Evolutionary conservation across 2,113 vertebrate genomes (phyloP), one percentile per base, ranked within the genome.

Genomic region (Vidua macroura): DNA sequence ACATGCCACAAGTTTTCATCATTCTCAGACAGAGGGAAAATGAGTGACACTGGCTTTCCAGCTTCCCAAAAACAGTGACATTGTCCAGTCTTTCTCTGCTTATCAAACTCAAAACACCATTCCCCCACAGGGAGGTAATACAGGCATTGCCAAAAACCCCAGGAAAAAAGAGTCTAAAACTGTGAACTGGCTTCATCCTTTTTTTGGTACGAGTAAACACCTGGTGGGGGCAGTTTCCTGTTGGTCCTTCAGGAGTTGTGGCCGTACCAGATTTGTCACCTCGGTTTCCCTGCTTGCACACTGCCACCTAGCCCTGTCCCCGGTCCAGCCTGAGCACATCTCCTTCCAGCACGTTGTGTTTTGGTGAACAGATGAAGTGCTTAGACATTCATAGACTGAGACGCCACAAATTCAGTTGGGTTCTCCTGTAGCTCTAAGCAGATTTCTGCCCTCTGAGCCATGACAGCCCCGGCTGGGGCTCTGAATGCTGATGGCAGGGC

Each of bases 351-450:
- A 91, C 88, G 44, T 63, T 93, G 94, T 97, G 81, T 95, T 91
- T 68, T 75, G 86, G 79, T 83, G 96, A 98, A 95, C 98, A 98
- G 97, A 98, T 98, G 97, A 98, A 98, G 97, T 97, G 98, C 97
- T 98, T 98, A 98, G 96, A 83, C 97, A 98, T 98, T 98, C 98
- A 98, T 98, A 98, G 98, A 98, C 98, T 98, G 98, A 98, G 98
- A 98, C 98, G 63, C 96, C 85, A 77, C 81, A 97, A 98, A 98
- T 98, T 98, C 97, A 98, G 97, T 96, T 97, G 98, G 98, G 98
- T 95, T 98, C 98, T 98, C 84, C 89, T 91, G 81, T 87, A 97
- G 95, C 98, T 96, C 98, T 95, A 92, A 98, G 98, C 98, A 98
- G 98, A 98, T 98, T 98, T 98, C 98, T 98, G 98, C 86, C 97